Conservation (phyloP, 1,140 invertebrate genomes). For the Diabrotica virgifera region DNA sequence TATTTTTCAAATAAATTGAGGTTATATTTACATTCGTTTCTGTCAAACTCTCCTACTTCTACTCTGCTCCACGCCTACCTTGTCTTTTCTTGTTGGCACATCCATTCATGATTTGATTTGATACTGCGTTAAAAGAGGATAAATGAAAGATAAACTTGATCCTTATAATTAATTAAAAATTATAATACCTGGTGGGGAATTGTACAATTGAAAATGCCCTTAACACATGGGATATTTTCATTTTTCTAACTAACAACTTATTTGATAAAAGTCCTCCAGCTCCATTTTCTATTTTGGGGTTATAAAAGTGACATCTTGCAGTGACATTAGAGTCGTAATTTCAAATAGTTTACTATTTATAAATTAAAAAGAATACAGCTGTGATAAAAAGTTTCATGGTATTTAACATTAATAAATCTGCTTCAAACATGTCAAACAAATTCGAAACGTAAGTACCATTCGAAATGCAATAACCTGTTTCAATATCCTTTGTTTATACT, state of each 20-base stretch:
- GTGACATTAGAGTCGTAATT: conserved; percentile 4
- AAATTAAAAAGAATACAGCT: conserved; percentile 24
- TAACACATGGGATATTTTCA: no score
- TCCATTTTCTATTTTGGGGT: not conserved
- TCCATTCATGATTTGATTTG: no score
- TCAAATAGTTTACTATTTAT: conserved; percentile 16
- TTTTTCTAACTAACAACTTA: not conserved
- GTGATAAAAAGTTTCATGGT: conserved; percentile 40
- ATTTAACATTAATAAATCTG: conserved; percentile 30
- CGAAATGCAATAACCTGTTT: conserved; percentile 8
- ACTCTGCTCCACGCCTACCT: no score
- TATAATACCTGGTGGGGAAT: no score
- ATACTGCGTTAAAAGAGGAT: no score
- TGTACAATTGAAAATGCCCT: no score
- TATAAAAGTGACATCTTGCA: conserved; percentile 1
- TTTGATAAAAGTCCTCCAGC: not conserved
- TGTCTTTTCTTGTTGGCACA: no score
- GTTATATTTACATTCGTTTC: no score
- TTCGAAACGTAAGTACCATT: conserved; percentile 58
- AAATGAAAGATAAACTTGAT: no score
- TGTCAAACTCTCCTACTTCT: no score
- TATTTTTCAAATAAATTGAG: no score
- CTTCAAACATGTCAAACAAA: conserved; percentile 60
- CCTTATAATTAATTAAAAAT: no score
- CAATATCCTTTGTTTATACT: conserved; percentile 4